Evolutionary conservation across 2,113 vertebrate species (phyloP).

Genomic region (Chinchilla lanigera): DNA sequence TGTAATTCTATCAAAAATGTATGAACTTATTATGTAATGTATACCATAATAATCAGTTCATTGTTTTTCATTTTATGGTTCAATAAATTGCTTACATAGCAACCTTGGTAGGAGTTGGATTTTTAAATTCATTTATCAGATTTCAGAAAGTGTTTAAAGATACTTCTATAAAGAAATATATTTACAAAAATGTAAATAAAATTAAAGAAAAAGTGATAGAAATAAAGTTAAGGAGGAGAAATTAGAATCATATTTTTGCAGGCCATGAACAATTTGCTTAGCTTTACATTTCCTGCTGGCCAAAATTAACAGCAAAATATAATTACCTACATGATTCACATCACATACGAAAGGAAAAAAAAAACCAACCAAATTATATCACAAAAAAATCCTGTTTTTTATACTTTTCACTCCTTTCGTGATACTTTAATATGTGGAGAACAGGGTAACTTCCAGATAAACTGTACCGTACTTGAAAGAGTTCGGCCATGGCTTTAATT

Average conservation of each 20-base stretch:
- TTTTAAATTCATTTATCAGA: background rate
- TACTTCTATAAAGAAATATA: background rate
- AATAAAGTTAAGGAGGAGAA: background rate
- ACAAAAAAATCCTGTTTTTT: background rate
- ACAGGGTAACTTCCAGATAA: background rate
- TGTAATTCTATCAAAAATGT: background rate
- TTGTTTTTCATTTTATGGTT: slow-evolving; percentile 46
- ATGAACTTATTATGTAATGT: background rate
- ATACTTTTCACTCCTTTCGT: background rate
- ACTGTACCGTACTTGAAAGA: background rate
- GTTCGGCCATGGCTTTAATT: background rate
- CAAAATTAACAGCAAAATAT: background rate
- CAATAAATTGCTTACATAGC: slow-evolving; percentile 9
- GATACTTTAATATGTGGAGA: background rate
- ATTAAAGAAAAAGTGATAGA: background rate
- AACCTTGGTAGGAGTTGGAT: background rate
- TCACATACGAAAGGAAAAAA: background rate
- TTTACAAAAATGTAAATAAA: slow-evolving; percentile 13
- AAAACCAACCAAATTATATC: background rate
- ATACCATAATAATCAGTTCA: background rate
- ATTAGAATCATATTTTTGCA: background rate
- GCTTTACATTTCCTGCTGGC: background rate
- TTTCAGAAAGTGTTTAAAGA: background rate
- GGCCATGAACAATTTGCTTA: background rate
- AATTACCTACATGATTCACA: background rate